Conservation (phyloP, 2,113 vertebrate species). For the Hippocampus barbouri region DNA sequence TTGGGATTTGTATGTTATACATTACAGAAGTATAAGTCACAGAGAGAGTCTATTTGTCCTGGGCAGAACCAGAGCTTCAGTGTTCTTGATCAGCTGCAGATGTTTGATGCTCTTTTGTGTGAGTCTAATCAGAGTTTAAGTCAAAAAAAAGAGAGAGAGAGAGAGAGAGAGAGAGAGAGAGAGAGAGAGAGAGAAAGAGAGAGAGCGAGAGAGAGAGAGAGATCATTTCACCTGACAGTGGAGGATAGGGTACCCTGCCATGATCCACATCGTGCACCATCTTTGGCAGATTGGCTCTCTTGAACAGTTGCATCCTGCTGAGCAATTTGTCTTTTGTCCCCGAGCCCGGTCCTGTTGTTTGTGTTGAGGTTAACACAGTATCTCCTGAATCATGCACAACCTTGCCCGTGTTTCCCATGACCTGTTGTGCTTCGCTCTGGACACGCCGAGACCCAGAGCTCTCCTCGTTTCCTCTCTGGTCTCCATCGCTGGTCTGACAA, state of each 20-base stretch:
- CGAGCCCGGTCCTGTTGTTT: background rate
- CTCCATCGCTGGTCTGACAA: slow-evolving; percentile 21
- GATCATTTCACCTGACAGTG: slow-evolving; percentile 29
- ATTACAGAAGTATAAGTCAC: no score
- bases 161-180: background rate
- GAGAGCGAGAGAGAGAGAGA: no score
- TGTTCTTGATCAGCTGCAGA: no score
- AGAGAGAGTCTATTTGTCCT: no score
- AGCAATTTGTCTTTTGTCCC: slow-evolving; percentile 77
- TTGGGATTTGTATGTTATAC: no score
- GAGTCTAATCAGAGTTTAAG: no score
- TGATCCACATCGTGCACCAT: slow-evolving; percentile 52
- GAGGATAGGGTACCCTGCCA: background rate
- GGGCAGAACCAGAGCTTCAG: no score
- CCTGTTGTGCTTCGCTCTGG: background rate
- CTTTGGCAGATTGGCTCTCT: slow-evolving; percentile 74
- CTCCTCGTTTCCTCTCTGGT: slow-evolving; percentile 24
- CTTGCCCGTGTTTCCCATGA: slow-evolving; percentile 3
- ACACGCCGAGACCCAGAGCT: background rate
- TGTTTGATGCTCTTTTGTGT: no score
- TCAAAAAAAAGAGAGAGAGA: no score
- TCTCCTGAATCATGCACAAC: slow-evolving; percentile 9
- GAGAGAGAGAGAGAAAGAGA: no score
- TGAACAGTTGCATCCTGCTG: slow-evolving; percentile 85
- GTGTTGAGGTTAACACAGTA: background rate